Conservation (phyloP, 2,113 vertebrate species). For the Leucoraja erinaceus region DNA sequence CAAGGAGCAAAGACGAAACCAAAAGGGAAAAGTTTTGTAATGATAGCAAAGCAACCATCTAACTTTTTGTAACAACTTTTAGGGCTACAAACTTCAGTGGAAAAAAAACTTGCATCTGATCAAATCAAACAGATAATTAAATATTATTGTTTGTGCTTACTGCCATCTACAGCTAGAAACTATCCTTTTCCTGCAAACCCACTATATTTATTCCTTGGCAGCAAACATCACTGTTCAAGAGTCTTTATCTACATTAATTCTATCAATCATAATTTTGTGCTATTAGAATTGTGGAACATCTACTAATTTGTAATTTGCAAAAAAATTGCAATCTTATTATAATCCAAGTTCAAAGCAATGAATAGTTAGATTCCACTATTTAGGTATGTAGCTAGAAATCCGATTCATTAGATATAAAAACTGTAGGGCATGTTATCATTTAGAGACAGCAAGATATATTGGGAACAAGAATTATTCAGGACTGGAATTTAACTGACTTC, state of each 20-base stretch:
- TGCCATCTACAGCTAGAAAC: constrained; percentile 1
- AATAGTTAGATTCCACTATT: not conserved
- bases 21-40: not conserved
- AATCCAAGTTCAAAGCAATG: not conserved
- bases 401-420: not conserved
- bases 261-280: not conserved
- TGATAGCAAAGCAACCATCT: not conserved
- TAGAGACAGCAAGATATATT: not conserved
- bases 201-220: not conserved
- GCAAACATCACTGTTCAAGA: not conserved
- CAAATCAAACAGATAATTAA: not conserved
- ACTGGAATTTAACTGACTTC: not conserved
- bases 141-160: not conserved
- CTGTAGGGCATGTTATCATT: not conserved
- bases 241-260: not conserved
- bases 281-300: too few species aligned
- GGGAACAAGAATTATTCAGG: not conserved
- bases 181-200: not conserved
- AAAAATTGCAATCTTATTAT: not conserved
- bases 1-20: not conserved
- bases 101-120: not conserved
- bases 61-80: not conserved
- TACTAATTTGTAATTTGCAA: not conserved
- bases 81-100: not conserved
- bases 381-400: not conserved